Base-by-base conservation (phyloP, 1,140 invertebrate species). In the Drosophila melanica region DNA sequence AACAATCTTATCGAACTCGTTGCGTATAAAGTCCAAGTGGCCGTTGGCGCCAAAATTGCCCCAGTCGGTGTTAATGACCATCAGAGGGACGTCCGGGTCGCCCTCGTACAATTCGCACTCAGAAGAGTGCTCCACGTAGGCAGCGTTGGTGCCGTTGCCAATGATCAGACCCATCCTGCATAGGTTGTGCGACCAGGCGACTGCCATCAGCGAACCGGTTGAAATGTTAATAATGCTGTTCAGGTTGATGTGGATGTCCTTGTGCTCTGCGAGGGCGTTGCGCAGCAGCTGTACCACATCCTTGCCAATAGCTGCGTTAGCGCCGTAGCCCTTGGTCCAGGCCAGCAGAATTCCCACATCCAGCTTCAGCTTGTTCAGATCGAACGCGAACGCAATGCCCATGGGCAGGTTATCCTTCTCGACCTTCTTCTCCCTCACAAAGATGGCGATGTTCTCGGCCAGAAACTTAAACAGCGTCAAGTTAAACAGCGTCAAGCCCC, bases 361-460 rank as follows among this genome's bases (percentile, higher is more conserved):
- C 10, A 99, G 93, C 0, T 98, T 97, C 50, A 96, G 93, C 91
- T 99, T 98, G 42, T 94, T 93, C 85, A 98, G 95, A 0, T 98
- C 98, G 92, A 99, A 99, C 65, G 98, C 99, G 93, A 99, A 99
- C 0, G 98, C 99, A 92, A 99, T 99, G 1, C 99, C 99, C 47
- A 99, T 62, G 2, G 81, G 84, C 0, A 90, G 54, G 16, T 77
- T 18, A 94, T 97, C 96, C 54, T 51, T 85, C 35, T 95, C 93
- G 74, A 96, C 92, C 20, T 96, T 94, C 50, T 97, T 94, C 23
- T 85, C 35, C 95, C 93, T 73, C 92, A 99, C 96, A 91, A 99
- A 99, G 70, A 96, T 95, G 0, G 96, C 95, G 72, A 99, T 94
- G 93, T 98, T 99, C 79, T 97, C 95, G 39, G 98, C 99, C 80